phyloP scores from a whole-genome alignment of 1,140 invertebrate genomes.

The Coelopa frigida region DNA sequence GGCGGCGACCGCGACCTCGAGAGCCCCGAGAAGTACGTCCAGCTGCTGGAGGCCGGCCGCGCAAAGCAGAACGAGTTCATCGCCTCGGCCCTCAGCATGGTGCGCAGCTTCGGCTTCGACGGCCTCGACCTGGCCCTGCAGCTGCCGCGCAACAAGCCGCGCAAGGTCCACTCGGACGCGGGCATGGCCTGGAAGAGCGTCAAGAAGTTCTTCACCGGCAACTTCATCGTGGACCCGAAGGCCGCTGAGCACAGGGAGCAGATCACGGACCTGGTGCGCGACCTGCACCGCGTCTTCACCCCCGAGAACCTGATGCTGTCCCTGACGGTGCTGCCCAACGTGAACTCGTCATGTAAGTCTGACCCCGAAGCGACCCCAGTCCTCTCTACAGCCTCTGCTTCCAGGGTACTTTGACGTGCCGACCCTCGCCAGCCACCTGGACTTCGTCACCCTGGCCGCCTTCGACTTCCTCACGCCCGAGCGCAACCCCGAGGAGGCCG shows the following conservation, averaged over 20 bases:
- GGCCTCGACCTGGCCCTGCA: slow-evolving; percentile 79
- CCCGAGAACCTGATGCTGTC: slow-evolving; percentile 57
- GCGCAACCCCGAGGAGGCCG: slow-evolving; percentile 66
- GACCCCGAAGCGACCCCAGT: neutral
- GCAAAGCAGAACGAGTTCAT: slow-evolving; percentile 63
- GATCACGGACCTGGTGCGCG: slow-evolving; percentile 61
- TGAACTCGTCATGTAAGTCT: slow-evolving; percentile 61
- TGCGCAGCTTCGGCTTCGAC: slow-evolving; percentile 71
- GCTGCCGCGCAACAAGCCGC: slow-evolving; percentile 67
- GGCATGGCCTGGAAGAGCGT: slow-evolving; percentile 62
- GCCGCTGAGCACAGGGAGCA: slow-evolving; percentile 66
- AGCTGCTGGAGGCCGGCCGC: slow-evolving; percentile 57
- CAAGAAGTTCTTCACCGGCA: slow-evolving; percentile 64
- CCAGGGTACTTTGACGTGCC: slow-evolving; percentile 74
- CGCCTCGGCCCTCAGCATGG: slow-evolving; percentile 58
- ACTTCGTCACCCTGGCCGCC: slow-evolving; percentile 69
- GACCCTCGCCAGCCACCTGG: slow-evolving; percentile 62
- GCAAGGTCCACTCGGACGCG: slow-evolving; percentile 61
- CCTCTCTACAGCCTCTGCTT: slow-evolving; percentile 9
- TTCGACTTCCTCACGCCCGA: slow-evolving; percentile 73
- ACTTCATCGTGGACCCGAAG: slow-evolving; percentile 64
- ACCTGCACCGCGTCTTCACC: slow-evolving; percentile 58
- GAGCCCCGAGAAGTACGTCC: slow-evolving; percentile 43
- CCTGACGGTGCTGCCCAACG: slow-evolving; percentile 65
- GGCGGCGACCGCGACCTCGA: slow-evolving; percentile 67